Base-by-base conservation (phyloP, 1,140 invertebrate genomes). In the Drosophila tristis region DNA sequence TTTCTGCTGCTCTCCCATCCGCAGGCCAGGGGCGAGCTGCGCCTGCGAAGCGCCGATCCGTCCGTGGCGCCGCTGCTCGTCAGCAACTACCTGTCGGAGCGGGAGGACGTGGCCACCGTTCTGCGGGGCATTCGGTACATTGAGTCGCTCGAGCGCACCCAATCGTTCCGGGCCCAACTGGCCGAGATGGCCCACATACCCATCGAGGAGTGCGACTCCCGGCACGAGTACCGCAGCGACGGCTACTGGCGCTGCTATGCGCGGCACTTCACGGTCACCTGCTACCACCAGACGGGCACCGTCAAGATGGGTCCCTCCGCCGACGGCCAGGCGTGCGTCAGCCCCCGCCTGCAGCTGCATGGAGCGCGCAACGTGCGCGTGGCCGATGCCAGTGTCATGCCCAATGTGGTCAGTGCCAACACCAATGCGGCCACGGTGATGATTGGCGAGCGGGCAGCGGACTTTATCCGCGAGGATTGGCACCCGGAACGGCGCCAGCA, bases 371-470 rank as follows among this genome's bases (percentile, higher is more conserved):
- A 93, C 23, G 91, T 97, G 29, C 93, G 97, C 39, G 96, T 97
- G 1, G 94, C 94, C 0, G 96, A 98, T 91, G 94, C 94, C 42
- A 96, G 96, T 45, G 92, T 97, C 0, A 96, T 97, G 92, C 96
- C 96, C 0, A 92, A 91, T 2, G 93, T 96, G n/a, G 93, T 95
- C 9, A 93, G 93, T 4, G 96, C 95, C 1, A 96, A 97, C 80
- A 94, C 95, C 0, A 96, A 95, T 66, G 96, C 95, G 0, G 94
- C 95, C 0, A 94, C 95, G 3, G 94, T 94, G 47, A 98, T 98
- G 97, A 96, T 98, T 49, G 97, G 94, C 0, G 97, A 98, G 91
- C 97, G 97, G 87, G 96, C 94, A 0, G 95, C 96, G 0, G 96
- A 97, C 90, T 93, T 98, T 85, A 96, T 98, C 29, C 95, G 95